Evolutionary conservation across 2,797 vertebrate species (phyloP).

Genomic region (Trichosurus vulpecula): DNA sequence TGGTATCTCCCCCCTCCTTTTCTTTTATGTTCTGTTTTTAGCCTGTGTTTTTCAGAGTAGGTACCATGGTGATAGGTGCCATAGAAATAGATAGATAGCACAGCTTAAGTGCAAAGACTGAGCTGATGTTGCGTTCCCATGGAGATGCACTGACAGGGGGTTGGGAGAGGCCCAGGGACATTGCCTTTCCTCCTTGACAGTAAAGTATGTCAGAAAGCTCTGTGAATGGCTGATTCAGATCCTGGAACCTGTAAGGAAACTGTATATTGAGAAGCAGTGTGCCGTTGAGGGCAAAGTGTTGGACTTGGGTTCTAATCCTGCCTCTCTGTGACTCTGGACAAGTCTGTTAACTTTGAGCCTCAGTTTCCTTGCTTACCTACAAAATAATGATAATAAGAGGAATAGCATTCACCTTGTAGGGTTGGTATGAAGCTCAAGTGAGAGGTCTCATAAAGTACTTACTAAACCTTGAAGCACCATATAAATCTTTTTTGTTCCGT

Average conservation of each 20-base stretch:
- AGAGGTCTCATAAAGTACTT: not conserved
- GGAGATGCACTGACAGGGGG: constrained; percentile 17
- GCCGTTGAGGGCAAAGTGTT: not conserved
- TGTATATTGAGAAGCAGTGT: not conserved
- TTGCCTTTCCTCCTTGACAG: not conserved
- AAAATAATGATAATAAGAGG: not conserved
- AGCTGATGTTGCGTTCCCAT: constrained; percentile 65
- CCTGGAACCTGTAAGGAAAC: not conserved
- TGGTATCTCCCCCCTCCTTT: not conserved
- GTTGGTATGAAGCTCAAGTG: not conserved
- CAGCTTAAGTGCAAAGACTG: not conserved
- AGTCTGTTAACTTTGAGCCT: not conserved
- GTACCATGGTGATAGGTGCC: constrained; percentile 74
- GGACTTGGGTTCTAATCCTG: not conserved
- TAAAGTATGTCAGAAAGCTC: not conserved
- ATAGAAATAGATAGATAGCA: constrained; percentile 68
- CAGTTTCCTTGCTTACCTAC: not conserved
- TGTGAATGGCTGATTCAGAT: not conserved
- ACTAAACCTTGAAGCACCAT: not conserved
- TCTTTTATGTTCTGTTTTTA: constrained; percentile 67
- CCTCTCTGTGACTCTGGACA: not conserved
- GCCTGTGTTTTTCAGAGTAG: constrained; percentile 71
- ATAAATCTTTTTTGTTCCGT: not conserved
- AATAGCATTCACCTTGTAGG: not conserved
- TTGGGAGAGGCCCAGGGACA: not conserved